These are phyloP conservation scores for Gymnocypris eckloni DNA, from an alignment of 2,797 vertebrate species.

Conservation along the genomic window DNA sequence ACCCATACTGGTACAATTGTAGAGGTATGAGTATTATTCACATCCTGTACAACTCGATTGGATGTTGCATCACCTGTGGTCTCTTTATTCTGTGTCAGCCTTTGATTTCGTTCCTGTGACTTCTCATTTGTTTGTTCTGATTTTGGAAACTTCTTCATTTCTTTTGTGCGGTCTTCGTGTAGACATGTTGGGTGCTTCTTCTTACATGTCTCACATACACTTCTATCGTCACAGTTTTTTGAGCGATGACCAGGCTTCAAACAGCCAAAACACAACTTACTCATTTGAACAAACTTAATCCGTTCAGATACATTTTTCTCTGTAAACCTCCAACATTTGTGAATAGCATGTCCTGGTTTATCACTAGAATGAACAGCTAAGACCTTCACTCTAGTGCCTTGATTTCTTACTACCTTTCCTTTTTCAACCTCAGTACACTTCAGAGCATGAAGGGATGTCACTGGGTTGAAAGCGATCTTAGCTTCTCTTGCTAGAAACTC, in stretches of 20 bases:
- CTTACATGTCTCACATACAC: slow-evolving; percentile 46
- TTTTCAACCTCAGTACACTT: neutral
- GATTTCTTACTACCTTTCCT: slow-evolving; percentile 4
- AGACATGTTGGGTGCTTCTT: slow-evolving; percentile 16
- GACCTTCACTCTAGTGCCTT: slow-evolving; percentile 7
- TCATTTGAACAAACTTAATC: slow-evolving; percentile 48
- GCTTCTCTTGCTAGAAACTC: neutral
- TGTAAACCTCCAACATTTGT: slow-evolving; percentile 31
- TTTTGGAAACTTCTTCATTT: slow-evolving; percentile 3
- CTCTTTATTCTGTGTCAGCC: slow-evolving; percentile 6
- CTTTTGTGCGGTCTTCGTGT: neutral
- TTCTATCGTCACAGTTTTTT: slow-evolving; percentile 33
- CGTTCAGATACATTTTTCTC: slow-evolving; percentile 35
- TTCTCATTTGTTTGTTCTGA: slow-evolving; percentile 4
- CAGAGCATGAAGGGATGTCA: neutral
- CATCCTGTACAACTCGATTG: slow-evolving; percentile 34
- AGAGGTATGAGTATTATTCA: slow-evolving; percentile 34
- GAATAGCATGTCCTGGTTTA: slow-evolving; percentile 43
- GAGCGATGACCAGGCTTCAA: slow-evolving; percentile 46
- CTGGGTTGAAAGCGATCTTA: neutral
- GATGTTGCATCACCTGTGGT: slow-evolving; percentile 15
- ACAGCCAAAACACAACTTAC: slow-evolving; percentile 50
- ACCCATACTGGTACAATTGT: slow-evolving; percentile 46
- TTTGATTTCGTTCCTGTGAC: slow-evolving; percentile 10
- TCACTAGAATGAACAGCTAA: slow-evolving; percentile 14